A percentile compares a stretch with the other conserved stretches of the same genome.
Evolutionary conservation across 2,113 vertebrate genomes (phyloP).

Genomic region (Spermophilus dauricus): DNA sequence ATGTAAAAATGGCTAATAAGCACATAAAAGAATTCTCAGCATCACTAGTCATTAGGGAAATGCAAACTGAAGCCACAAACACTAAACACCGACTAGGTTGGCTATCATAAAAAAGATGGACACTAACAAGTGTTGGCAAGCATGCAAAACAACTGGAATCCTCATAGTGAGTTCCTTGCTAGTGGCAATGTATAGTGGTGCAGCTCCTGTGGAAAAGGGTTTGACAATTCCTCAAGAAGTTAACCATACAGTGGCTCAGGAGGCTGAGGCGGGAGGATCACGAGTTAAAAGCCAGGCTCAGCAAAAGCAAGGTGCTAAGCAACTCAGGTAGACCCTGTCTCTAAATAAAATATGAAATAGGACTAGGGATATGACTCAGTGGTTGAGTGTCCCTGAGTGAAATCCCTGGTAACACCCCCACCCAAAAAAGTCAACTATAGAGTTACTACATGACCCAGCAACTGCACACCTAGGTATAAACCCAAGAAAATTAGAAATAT

Average conservation of each 20-base stretch:
- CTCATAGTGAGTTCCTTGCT: no score
- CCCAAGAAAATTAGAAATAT: neutral
- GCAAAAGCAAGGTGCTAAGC: no score
- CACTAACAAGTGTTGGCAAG: neutral
- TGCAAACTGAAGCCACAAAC: neutral
- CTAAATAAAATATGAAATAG: no score
- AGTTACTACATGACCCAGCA: neutral
- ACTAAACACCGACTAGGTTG: neutral
- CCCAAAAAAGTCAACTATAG: neutral
- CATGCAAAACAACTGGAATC: no score
- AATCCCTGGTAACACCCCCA: no score
- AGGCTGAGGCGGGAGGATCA: no score
- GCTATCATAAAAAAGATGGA: neutral
- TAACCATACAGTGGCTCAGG: neutral
- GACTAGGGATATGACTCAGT: no score
- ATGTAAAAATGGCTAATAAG: neutral
- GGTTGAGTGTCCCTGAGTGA: no score
- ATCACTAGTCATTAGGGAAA: neutral
- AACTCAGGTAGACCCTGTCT: no score
- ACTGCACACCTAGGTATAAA: neutral
- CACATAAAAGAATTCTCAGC: neutral
- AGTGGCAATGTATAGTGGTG: no score
- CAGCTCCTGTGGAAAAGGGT: neutral
- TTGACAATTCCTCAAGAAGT: neutral
- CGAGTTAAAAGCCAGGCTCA: no score